Conservation (phyloP, 2,113 vertebrate species). For the Brachyhypopomus occidentalis region DNA sequence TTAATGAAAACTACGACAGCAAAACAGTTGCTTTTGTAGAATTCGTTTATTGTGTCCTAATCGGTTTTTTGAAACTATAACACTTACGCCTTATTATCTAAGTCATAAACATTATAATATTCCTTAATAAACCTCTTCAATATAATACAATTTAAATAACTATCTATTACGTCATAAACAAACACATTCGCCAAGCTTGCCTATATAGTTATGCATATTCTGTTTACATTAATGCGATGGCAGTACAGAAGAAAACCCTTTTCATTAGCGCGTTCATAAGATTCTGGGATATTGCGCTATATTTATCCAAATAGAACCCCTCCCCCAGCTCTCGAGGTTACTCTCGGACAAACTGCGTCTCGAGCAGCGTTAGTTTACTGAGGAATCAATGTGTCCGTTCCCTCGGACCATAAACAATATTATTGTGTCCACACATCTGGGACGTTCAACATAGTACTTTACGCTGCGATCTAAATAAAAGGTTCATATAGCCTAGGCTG, state of each 20-base stretch:
- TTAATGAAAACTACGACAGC: background rate
- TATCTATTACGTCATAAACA: too few relatives aligned
- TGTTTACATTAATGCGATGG: conserved; percentile 25
- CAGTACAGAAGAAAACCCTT: conserved; percentile 5
- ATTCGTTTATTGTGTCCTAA: too few relatives aligned
- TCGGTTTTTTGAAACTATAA: too few relatives aligned
- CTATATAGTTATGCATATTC: too few relatives aligned
- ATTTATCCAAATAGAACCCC: conserved; percentile 48
- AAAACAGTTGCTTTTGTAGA: background rate
- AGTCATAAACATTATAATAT: background rate
- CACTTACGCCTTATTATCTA: too few relatives aligned
- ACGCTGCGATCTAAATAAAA: too few relatives aligned
- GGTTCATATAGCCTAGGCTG: too few relatives aligned
- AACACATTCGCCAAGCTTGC: too few relatives aligned
- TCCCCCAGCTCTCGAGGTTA: conserved; percentile 61
- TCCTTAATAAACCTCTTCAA: too few relatives aligned
- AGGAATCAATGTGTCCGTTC: background rate
- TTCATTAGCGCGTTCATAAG: conserved; percentile 26
- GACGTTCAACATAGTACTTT: background rate
- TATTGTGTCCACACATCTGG: too few relatives aligned
- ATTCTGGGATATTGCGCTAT: conserved; percentile 46
- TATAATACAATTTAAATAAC: background rate
- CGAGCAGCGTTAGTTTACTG: background rate
- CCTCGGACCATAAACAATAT: background rate
- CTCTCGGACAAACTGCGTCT: conserved; percentile 71